These are phyloP conservation scores for Brachyopa scutellaris DNA, from an alignment of 2,888 invertebrate genomes.

Conservation along the genomic window DNA sequence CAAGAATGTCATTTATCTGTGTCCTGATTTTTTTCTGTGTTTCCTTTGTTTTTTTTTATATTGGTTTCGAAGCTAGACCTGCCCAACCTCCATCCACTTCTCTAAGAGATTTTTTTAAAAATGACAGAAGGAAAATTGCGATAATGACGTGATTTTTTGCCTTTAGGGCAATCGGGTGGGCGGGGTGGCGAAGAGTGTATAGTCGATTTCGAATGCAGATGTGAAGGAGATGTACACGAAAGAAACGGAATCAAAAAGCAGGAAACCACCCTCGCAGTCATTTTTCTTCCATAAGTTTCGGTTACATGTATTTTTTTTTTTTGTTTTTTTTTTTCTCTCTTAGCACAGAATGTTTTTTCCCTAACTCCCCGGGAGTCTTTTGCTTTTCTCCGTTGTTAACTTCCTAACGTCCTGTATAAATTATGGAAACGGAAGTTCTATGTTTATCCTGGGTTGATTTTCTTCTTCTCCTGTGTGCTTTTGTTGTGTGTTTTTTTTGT, in stretches of 20 bases:
- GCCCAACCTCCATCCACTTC: slow-evolving; percentile 26
- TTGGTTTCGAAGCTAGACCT: slow-evolving; percentile 47
- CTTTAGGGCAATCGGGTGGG: slow-evolving; percentile 20
- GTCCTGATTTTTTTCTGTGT: slow-evolving; percentile 48
- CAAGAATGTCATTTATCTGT: slow-evolving; percentile 69
- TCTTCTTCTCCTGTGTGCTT: neutral
- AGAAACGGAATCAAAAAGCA: slow-evolving; percentile 38
- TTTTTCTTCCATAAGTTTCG: slow-evolving; percentile 50
- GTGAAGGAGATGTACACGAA: slow-evolving; percentile 26
- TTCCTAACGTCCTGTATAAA: slow-evolving; percentile 66
- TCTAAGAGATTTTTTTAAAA: slow-evolving; percentile 40
- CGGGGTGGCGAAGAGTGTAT: neutral
- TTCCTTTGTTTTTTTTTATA: slow-evolving; percentile 17
- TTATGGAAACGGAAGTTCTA: slow-evolving; percentile 70
- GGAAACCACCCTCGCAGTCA: slow-evolving; percentile 69
- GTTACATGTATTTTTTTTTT: neutral
- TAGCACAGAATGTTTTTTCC: slow-evolving; percentile 49
- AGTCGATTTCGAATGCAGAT: slow-evolving; percentile 64
- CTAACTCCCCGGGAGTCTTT: slow-evolving; percentile 37
- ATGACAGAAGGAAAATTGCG: slow-evolving; percentile 71
- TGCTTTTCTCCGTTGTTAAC: slow-evolving; percentile 48
- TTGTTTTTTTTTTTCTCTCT: slow-evolving; percentile 37
- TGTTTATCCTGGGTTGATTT: slow-evolving; percentile 59
- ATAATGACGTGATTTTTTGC: slow-evolving; percentile 72
- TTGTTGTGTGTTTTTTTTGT: slow-evolving; percentile 5